Evolutionary conservation across 2,888 invertebrate genomes (phyloP).

Genomic region (Cancer borealis): DNA sequence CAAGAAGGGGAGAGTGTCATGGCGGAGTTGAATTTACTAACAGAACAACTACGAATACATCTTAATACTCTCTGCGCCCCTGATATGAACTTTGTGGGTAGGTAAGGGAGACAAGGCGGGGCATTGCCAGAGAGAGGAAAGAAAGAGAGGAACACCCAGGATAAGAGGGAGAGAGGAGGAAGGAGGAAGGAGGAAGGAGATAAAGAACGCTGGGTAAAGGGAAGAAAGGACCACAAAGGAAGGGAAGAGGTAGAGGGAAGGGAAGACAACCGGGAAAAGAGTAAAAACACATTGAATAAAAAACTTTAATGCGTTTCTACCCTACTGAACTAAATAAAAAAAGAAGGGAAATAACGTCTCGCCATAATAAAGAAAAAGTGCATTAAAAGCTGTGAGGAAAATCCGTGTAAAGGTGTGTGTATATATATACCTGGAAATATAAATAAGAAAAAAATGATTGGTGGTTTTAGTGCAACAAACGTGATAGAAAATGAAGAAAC

Average conservation of each 20-base stretch:
- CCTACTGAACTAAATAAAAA: neutral
- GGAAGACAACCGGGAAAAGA: neutral
- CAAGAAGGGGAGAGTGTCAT: no score
- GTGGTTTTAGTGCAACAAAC: constrained; percentile 20
- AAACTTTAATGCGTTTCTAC: neutral
- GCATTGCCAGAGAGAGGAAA: no score
- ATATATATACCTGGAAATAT: constrained; percentile 5
- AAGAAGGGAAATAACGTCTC: neutral
- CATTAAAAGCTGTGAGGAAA: neutral
- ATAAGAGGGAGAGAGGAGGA: neutral
- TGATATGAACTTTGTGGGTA: no score
- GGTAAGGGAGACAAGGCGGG: no score
- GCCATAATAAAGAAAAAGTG: neutral
- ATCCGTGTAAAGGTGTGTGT: neutral
- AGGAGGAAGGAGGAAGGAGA: neutral
- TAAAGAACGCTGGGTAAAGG: neutral
- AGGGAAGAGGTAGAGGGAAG: neutral
- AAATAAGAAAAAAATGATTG: neutral
- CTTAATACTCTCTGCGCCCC: no score
- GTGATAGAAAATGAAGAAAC: neutral
- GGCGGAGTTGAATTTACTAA: no score
- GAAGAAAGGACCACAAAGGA: neutral
- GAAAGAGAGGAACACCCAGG: no score
- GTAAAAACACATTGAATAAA: constrained; percentile 13
- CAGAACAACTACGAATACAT: no score